Conservation (phyloP, 1,140 invertebrate genomes). For the Lineus longissimus region DNA sequence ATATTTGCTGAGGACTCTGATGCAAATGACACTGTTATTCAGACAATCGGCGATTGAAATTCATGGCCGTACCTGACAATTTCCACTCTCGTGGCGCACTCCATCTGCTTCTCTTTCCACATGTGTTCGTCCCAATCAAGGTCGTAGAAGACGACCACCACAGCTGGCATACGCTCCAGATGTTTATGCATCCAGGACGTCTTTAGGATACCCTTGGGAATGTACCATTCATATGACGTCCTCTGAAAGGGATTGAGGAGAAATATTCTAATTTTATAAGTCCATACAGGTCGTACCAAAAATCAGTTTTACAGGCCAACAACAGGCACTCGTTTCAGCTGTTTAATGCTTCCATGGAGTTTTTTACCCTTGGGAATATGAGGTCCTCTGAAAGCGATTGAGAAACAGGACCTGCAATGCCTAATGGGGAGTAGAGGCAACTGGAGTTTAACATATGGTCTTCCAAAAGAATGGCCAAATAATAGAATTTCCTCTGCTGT, state of each 20-base stretch:
- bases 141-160: conserved; percentile 92
- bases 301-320: no score
- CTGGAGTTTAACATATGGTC: no score
- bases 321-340: neutral
- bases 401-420: no score
- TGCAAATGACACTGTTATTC: no score
- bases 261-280: conserved; percentile 10
- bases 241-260: conserved; percentile 57
- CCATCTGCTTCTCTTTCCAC: conserved; percentile 91
- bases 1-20: no score
- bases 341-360: no score
- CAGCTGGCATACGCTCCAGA: conserved; percentile 80
- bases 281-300: conserved; percentile 1
- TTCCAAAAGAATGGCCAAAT: no score
- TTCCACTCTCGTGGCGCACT: conserved; percentile 86
- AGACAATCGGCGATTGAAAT: no score
- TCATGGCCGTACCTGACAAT: conserved; percentile 64
- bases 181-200: conserved; percentile 95
- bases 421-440: no score
- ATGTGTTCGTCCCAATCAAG: conserved; percentile 92
- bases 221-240: conserved; percentile 91
- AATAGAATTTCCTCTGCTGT: no score
- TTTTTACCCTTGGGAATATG: no score
- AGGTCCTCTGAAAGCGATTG: no score
- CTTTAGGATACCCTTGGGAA: conserved; percentile 93